phyloP scores from a whole-genome alignment of 2,113 vertebrate genomes.

The Saimiri boliviensis region DNA sequence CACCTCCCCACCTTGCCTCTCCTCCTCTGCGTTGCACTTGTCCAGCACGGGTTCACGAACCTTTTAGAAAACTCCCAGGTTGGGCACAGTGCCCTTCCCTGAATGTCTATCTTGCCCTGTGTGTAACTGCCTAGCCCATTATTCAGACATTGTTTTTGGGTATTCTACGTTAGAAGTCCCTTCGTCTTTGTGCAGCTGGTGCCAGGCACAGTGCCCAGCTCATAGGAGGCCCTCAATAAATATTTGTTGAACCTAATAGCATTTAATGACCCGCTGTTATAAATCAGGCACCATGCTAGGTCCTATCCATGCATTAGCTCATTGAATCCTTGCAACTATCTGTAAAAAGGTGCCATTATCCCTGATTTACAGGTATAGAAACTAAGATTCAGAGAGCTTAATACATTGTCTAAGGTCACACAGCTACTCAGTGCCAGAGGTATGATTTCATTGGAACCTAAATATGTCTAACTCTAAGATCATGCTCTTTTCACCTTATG shows the following conservation, averaged over 20 bases:
- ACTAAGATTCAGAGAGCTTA: background rate
- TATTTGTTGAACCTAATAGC: background rate
- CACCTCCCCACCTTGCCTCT: background rate
- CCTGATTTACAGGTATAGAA: background rate
- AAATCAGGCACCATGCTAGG: background rate
- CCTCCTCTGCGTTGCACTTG: background rate
- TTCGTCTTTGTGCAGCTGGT: background rate
- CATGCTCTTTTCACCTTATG: background rate
- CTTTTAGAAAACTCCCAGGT: background rate
- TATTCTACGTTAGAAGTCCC: too few species aligned
- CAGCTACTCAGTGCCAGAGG: background rate
- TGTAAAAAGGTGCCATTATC: background rate
- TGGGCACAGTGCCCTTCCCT: too few species aligned
- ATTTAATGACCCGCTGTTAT: background rate
- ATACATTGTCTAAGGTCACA: background rate
- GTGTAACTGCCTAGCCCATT: too few species aligned
- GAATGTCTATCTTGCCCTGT: background rate
- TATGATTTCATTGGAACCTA: background rate
- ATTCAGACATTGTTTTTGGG: background rate
- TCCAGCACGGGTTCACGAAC: background rate
- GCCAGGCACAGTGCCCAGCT: background rate
- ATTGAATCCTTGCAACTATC: background rate
- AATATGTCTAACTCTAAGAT: background rate
- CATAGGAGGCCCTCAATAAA: background rate
- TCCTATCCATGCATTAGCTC: background rate